phyloP scores from a whole-genome alignment of 2,888 invertebrate genomes.

The Chaetogeoica ovagalla region DNA sequence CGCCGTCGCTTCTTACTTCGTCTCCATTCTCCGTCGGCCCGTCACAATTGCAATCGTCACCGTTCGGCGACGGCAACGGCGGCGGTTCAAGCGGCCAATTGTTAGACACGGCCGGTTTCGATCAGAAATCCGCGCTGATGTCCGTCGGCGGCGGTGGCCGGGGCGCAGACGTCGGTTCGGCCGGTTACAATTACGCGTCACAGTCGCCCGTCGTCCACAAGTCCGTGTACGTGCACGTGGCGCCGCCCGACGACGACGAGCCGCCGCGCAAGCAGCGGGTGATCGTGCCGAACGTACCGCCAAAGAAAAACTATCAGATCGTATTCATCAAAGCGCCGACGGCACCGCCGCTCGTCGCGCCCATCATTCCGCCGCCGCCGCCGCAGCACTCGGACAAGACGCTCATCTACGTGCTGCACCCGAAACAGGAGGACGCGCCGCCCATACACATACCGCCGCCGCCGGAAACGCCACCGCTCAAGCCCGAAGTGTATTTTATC shows the following conservation, averaged over 20 bases:
- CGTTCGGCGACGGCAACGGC: conserved; percentile 7
- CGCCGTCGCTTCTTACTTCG: not conserved
- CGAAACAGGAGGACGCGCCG: conserved; percentile 56
- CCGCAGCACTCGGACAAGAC: conserved; percentile 57
- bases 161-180: conserved; percentile 16
- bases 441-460: conserved; percentile 56
- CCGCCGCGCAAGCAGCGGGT: conserved; percentile 56
- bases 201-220: conserved; percentile 56
- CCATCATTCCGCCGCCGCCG: conserved; percentile 57
- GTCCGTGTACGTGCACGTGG: conserved; percentile 57
- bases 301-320: conserved; percentile 57
- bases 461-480: conserved; percentile 56
- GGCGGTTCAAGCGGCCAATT: conserved; percentile 33
- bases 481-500: conserved; percentile 57
- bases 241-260: conserved; percentile 57
- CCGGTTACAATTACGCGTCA: conserved; percentile 18
- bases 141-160: conserved; percentile 55
- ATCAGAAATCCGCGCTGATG: conserved; percentile 54
- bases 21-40: not conserved
- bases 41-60: not conserved
- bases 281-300: conserved; percentile 56
- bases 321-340: conserved; percentile 57
- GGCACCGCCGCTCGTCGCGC: conserved; percentile 55
- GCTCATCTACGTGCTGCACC: conserved; percentile 57
- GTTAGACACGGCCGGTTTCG: conserved; percentile 56